Evolutionary conservation across 2,113 vertebrate genomes (phyloP).

Genomic region (Abramis brama): DNA sequence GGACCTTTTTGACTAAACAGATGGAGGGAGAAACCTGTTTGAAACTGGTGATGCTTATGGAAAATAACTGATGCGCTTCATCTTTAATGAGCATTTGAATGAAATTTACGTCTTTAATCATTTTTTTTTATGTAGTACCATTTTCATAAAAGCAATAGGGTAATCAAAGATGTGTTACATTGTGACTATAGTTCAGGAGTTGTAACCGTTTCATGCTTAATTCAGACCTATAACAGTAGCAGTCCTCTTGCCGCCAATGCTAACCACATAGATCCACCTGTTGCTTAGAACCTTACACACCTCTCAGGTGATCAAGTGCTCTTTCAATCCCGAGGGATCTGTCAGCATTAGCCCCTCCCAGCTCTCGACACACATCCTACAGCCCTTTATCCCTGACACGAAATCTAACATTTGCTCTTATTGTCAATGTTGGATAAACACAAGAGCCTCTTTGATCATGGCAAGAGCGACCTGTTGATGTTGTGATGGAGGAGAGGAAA

Average conservation of each 20-base stretch:
- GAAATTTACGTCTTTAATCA: background rate
- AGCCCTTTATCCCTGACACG: constrained; percentile 42
- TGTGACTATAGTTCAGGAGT: background rate
- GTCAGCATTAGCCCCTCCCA: constrained; percentile 43
- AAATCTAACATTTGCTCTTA: constrained; percentile 54
- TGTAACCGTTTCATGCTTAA: background rate
- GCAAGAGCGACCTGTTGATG: constrained; percentile 49
- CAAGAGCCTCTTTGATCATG: constrained; percentile 59
- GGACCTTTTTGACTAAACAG: background rate
- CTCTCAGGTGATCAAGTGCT: constrained; percentile 33
- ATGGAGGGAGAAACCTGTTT: background rate
- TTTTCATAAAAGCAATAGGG: background rate
- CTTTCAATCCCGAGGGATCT: constrained; percentile 29
- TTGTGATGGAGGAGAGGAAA: constrained; percentile 36
- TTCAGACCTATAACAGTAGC: background rate
- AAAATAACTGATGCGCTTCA: background rate
- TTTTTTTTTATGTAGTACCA: too few species aligned
- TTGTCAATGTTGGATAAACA: constrained; percentile 61
- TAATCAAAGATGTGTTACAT: background rate
- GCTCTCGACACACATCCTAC: constrained; percentile 41
- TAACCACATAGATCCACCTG: constrained; percentile 19
- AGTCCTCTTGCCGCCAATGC: background rate
- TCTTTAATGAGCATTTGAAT: background rate
- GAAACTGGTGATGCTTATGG: background rate
- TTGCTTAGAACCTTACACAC: background rate